Evolutionary conservation across 1,140 invertebrate species (phyloP).

Genomic region (Cotesia typhae): DNA sequence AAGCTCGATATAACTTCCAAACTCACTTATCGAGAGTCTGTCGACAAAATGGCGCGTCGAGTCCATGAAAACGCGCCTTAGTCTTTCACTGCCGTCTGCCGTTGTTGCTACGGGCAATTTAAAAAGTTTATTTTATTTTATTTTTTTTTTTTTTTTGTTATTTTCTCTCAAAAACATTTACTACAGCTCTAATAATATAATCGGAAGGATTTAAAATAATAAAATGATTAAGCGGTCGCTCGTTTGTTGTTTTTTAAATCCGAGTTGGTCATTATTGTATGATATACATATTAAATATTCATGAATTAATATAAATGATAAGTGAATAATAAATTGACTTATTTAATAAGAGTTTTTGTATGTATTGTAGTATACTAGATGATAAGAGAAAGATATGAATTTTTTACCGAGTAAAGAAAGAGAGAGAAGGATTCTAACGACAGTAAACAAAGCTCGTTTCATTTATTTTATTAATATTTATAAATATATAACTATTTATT

Average conservation of each 20-base stretch:
- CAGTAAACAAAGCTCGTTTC: background rate
- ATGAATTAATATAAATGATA: conserved; percentile 47
- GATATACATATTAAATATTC: conserved; percentile 47
- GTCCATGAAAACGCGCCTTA: conserved; percentile 5
- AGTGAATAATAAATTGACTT: conserved; percentile 21
- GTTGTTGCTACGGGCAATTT: conserved; percentile 5
- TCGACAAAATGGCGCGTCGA: conserved; percentile 3
- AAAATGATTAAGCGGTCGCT: too few species aligned
- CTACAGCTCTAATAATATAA: too few species aligned
- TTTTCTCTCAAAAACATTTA: too few species aligned
- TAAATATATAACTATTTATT: background rate
- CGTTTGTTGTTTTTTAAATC: conserved; percentile 20
- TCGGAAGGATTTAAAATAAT: too few species aligned
- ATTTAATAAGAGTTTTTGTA: conserved; percentile 55
- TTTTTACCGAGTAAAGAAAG: conserved; percentile 52
- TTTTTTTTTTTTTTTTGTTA: too few species aligned
- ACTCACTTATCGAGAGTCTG: background rate
- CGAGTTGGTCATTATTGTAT: conserved; percentile 37
- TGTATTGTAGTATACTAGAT: conserved; percentile 62
- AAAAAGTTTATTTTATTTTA: too few species aligned
- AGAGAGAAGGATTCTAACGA: conserved; percentile 35
- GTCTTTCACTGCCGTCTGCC: conserved; percentile 29
- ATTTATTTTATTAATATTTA: background rate
- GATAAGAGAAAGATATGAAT: conserved; percentile 40
- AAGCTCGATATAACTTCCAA: too few species aligned